phyloP scores from a whole-genome alignment of 1,140 invertebrate species.

The Holcopasites calliopsidis region DNA sequence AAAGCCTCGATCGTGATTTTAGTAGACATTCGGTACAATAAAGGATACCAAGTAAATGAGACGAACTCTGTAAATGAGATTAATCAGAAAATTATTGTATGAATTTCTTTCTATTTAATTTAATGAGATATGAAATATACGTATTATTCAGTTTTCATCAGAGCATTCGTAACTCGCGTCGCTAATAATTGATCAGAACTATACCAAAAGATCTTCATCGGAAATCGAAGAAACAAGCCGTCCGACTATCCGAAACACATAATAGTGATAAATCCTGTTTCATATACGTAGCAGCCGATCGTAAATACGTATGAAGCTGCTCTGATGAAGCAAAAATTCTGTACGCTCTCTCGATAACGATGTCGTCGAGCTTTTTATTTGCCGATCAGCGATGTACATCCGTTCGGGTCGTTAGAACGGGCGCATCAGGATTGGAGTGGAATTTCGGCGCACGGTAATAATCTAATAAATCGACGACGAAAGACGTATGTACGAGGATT shows the following conservation, averaged over 20 bases:
- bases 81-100: no score
- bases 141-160: no score
- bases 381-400: not conserved
- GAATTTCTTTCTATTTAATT: no score
- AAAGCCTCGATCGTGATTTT: not conserved
- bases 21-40: not conserved
- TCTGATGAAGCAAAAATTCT: not conserved
- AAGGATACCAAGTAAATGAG: no score
- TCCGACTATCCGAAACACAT: not conserved
- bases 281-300: not conserved
- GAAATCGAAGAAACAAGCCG: no score
- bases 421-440: not conserved
- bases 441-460: conserved; percentile 49
- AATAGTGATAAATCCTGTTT: not conserved
- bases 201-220: no score
- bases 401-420: conserved; percentile 24
- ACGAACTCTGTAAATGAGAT: no score
- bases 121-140: no score
- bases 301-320: not conserved
- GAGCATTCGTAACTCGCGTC: no score
- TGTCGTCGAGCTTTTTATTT: conserved; percentile 22
- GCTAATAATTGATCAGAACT: no score
- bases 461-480: conserved; percentile 60
- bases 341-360: conserved; percentile 21
- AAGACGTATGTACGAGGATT: conserved; percentile 12